Evolutionary conservation across 2,888 invertebrate species (phyloP).

Genomic region (Clepsis dumicolana): DNA sequence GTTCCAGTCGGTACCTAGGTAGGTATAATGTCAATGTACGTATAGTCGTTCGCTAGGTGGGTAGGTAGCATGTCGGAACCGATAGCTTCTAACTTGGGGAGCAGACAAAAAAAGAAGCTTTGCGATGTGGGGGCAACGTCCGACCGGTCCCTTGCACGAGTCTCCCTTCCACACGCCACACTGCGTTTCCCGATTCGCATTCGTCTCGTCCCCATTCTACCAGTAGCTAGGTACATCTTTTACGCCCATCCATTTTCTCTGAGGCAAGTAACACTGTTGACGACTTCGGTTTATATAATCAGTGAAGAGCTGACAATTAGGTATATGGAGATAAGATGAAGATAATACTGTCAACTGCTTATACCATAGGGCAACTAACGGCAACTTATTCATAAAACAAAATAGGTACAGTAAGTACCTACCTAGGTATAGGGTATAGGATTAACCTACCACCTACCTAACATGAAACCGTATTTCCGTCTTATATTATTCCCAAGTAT

Average conservation of each 20-base stretch:
- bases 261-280: background rate
- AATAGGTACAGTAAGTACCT: no score
- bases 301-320: slow-evolving; percentile 47
- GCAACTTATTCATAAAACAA: slow-evolving; percentile 1
- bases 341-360: slow-evolving; percentile 1
- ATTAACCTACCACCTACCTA: no score
- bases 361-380: slow-evolving; percentile 1
- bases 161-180: slow-evolving; percentile 48
- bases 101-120: slow-evolving; percentile 55
- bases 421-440: no score
- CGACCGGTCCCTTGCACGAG: slow-evolving; percentile 62
- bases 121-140: slow-evolving; percentile 70
- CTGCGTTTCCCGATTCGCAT: slow-evolving; percentile 45
- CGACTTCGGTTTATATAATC: slow-evolving; percentile 34
- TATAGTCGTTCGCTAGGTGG: background rate
- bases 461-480: background rate
- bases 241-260: slow-evolving; percentile 23
- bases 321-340: slow-evolving; percentile 17
- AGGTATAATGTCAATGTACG: background rate
- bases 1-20: slow-evolving; percentile 4
- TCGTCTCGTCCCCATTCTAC: slow-evolving; percentile 30
- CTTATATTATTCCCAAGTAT: background rate
- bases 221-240: slow-evolving; percentile 16
- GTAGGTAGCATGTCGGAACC: slow-evolving; percentile 27
- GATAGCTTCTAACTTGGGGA: slow-evolving; percentile 39